Base-by-base conservation (phyloP, 2,797 vertebrate genomes). In the Somateria mollissima region DNA sequence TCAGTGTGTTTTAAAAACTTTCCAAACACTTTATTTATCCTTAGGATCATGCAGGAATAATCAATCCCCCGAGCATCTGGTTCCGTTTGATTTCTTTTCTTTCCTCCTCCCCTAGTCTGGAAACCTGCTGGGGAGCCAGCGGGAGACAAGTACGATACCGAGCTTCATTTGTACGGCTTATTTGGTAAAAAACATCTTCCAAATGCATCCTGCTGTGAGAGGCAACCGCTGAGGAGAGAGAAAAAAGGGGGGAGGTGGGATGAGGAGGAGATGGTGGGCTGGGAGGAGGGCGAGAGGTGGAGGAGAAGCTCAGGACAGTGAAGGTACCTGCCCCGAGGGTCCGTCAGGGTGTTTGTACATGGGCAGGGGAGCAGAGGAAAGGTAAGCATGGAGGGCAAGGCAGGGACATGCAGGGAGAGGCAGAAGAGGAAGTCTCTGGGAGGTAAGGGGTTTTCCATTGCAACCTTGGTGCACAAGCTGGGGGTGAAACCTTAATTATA, bases 11-110 rank as follows among this genome's bases (percentile, higher is more conserved):
- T 88, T 83, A 83, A 91, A 79, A 77, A 74, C 79, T 91, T 94
- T 61, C 84, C 91, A 87, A 96, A 87, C 91, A 94, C 94, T 93
- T 96, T 94, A 94, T 96, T 94, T 94, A 75, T 94, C 89, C 91
- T 53, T 25, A 65, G 54, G 54, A 92, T 91, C 87, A 72, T 24
- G 65, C 82, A 94, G 58, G 49, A 92, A 89, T 94, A 95, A 96
- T 95, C 92, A 95, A 92, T 95, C 66, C 82, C 54, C 30, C 27
- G 20, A 95, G 89, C 94, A 96, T 96, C 91, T 96, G 95, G 92
- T 86, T 95, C 56, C 91, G 91, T 95, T 96, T 94, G 89, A 89
- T 96, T 94, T 93, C 57, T 77, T 81, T 90, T 51, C 1, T 36
- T 16, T n/a, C 0, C 6, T 14, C 11, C 14, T 3, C 1, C 13